Evolutionary conservation across 2,797 vertebrate species (phyloP), one percentile per base, ranked within the genome.

Genomic region (Babyrousa celebensis): DNA sequence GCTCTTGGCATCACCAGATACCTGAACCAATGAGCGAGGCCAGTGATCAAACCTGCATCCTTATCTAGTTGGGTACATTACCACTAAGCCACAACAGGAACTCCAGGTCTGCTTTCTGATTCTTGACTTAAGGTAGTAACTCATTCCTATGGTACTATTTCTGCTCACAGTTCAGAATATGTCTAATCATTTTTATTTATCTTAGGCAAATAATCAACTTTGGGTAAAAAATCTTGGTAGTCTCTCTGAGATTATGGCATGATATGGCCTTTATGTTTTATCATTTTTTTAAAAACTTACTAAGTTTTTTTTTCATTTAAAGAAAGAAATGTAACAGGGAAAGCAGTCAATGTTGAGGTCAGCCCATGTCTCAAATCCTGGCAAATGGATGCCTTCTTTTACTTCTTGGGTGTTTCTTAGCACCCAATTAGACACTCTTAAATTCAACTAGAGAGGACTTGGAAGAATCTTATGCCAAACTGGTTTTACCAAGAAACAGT

Each of bases 101-200:
- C 43, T 48, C 43, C 43, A 48, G 9, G 48, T 78, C 20, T 71
- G 25, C 68, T 85, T 96, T 85, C 89, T 87, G 48, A 95, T 79
- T 97, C 82, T 95, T 94, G 23, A 70, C 10, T 10, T 78, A 3
- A 70, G 18, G 4, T 18, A 75, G n/a, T 82, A 88, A 63, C 56
- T 92, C 75, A 25, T 90, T 95, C 40, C 63, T 12, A 23, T 25
- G 2, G 14, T 15, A 67, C 75, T 67, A 77, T 79, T 70, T 85
- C 71, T 40, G 20, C 36, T 67, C 12, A 65, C 4, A 89, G 15
- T 21, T 95, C 16, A 74, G 58, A 95, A 48, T 67, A 54, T 32
- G 1, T 14, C 43, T 5, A 15, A 52, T 74, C 29, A 71, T 23
- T 90, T 93, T 65, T 88, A 85, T 67, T 85, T 85, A 91, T 79